Conservation (phyloP, 2,888 invertebrate species). For the Philopedon plagiatum region DNA sequence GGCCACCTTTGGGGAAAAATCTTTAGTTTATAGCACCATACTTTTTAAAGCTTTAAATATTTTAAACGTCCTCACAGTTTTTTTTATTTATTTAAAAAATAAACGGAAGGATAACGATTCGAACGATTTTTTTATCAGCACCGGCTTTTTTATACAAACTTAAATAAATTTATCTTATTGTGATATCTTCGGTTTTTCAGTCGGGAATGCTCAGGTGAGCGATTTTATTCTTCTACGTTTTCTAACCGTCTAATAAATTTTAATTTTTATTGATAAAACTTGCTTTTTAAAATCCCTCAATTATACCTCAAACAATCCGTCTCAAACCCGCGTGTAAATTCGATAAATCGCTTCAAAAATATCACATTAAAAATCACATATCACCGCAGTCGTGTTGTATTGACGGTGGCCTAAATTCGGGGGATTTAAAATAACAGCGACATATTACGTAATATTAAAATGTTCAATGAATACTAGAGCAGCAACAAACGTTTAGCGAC, state of each 20-base stretch:
- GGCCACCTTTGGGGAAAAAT: slow-evolving; percentile 42
- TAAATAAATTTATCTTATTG: not conserved
- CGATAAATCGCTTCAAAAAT: slow-evolving; percentile 22
- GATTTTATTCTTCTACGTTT: not conserved
- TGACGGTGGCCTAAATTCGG: slow-evolving; percentile 41
- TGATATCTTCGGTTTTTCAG: slow-evolving; percentile 10
- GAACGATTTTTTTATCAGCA: not conserved
- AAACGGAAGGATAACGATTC: slow-evolving; percentile 15
- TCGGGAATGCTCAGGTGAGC: slow-evolving; percentile 12
- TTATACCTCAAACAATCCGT: slow-evolving; percentile 48
- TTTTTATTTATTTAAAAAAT: slow-evolving; percentile 10
- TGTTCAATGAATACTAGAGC: slow-evolving; percentile 33
- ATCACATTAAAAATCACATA: slow-evolving; percentile 48
- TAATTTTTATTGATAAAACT: slow-evolving; percentile 3
- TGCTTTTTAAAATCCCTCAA: slow-evolving; percentile 22
- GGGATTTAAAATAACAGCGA: slow-evolving; percentile 29
- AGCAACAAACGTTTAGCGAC: slow-evolving; percentile 46
- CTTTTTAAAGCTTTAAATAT: slow-evolving; percentile 9
- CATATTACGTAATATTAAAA: slow-evolving; percentile 53
- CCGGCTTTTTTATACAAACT: slow-evolving; percentile 20
- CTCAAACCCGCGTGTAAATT: slow-evolving; percentile 48
- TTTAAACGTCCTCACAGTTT: slow-evolving; percentile 8
- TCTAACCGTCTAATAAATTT: not conserved
- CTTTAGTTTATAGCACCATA: slow-evolving; percentile 34
- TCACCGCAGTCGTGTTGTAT: slow-evolving; percentile 29